Conservation (phyloP, 2,797 vertebrate species). For the Pangasius djambal region DNA sequence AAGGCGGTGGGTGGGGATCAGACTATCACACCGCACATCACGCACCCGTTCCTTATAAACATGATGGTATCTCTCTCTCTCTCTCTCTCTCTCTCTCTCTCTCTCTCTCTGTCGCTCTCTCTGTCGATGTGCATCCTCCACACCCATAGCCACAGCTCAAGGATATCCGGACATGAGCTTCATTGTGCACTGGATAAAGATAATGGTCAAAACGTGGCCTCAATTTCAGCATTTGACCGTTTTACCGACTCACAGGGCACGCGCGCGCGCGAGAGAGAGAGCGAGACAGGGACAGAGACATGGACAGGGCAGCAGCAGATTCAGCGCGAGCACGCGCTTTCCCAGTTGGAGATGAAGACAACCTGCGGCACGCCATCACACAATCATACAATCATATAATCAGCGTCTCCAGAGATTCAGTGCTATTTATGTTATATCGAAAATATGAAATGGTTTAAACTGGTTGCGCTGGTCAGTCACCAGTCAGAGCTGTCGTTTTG, state of each 20-base stretch:
- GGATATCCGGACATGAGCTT: constrained; percentile 7
- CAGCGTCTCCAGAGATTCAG: not conserved
- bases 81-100: constrained; percentile 11
- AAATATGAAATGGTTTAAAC: not conserved
- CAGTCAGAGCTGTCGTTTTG: not conserved
- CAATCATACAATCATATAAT: not conserved
- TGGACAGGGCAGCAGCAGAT: constrained; percentile 9
- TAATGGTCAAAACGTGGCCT: not conserved
- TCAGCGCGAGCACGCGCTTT: constrained; percentile 1
- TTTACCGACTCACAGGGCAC: not conserved
- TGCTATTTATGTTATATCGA: not conserved
- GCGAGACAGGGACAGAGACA: not conserved
- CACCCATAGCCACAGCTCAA: constrained; percentile 45
- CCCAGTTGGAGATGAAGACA: constrained; percentile 9
- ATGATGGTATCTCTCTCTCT: constrained; percentile 1
- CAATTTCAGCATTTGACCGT: not conserved
- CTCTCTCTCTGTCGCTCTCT: not conserved
- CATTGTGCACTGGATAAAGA: not conserved
- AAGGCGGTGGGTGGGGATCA: constrained; percentile 12
- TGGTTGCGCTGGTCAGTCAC: not conserved
- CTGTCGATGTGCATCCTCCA: constrained; percentile 34
- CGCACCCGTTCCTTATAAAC: not conserved
- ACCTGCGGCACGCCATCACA: constrained; percentile 35
- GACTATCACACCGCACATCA: not conserved
- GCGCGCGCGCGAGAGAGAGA: not conserved